Conservation (phyloP, 2,797 vertebrate genomes). For the Meriones psammophilus region DNA sequence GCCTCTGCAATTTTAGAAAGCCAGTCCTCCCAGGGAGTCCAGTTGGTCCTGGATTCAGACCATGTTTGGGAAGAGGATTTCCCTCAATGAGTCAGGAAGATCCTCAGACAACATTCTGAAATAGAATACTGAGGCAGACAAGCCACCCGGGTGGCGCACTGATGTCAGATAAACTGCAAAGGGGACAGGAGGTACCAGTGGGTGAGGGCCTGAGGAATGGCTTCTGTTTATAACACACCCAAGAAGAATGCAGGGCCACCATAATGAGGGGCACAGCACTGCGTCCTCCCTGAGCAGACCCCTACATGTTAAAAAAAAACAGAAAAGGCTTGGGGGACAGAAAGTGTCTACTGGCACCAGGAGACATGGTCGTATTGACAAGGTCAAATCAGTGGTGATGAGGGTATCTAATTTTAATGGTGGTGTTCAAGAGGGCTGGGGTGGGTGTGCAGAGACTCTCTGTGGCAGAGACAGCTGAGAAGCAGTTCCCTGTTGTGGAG, state of each 20-base stretch:
- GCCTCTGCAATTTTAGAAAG: too few relatives aligned
- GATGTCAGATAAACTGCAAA: background rate
- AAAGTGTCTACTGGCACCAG: background rate
- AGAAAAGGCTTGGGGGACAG: background rate
- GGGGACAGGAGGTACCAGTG: background rate
- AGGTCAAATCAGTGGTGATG: background rate
- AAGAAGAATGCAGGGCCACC: too few relatives aligned
- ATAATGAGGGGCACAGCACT: too few relatives aligned
- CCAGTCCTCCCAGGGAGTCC: background rate
- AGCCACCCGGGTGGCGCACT: background rate
- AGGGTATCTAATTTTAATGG: background rate
- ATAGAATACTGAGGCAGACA: background rate
- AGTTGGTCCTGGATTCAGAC: background rate
- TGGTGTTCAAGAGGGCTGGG: background rate
- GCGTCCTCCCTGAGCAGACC: background rate
- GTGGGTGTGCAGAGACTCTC: background rate
- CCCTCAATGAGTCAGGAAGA: background rate
- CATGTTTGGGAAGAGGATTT: background rate
- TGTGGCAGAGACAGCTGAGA: background rate
- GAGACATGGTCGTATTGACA: background rate
- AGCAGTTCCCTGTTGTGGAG: background rate
- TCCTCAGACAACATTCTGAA: background rate
- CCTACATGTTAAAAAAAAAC: background rate
- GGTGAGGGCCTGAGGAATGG: background rate
- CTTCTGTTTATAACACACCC: too few relatives aligned